Base-by-base conservation (phyloP, 2,113 vertebrate genomes). In the Lonchura striata region DNA sequence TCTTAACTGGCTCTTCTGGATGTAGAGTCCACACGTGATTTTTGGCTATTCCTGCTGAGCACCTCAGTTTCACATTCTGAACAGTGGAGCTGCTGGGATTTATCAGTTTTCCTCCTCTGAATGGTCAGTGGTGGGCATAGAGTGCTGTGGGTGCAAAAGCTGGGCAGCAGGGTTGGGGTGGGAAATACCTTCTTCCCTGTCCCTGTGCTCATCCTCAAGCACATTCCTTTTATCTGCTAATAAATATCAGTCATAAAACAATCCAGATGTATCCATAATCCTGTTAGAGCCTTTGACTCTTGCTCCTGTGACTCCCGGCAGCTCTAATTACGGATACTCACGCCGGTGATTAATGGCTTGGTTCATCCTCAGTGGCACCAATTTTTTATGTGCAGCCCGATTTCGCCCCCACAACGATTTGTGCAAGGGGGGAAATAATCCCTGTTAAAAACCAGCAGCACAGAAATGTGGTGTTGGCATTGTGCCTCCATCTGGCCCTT, bases 221-320 rank as follows among this genome's bases (percentile, higher is more conserved):
- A 37, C 3, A 9, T 64, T 84, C 85, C n/a, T 78, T 86, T 84
- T 88, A 88, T 88, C 90, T 90, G 71, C 79, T 93, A 66, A 83
- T 75, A 71, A 81, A 66, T 81, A 81, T 81, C 61, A 52, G 82
- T 64, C 86, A 82, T 92, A 95, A 96, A 96, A 56, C 65, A 56
- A 83, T 92, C 94, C 86, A 81, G 64, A 78, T 83, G 85, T 94
- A 94, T 72, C 86, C 69, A 11, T 96, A 96, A 95, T 96, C 86
- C 90, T 50, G 86, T 96, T 96, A 95, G 60, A 95, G 82, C 86
- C 94, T 92, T 90, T 95, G 92, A 77, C 94, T 96, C 82, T 57
- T 91, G 86, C 90, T 95, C 71, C 92, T 85, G 92, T 76, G 94
- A 91, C 92, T 96, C 61, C 90, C 3, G 0, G 74, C 82, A 94